Conservation (phyloP, 1,140 invertebrate genomes). For the Bombus sylvicola region DNA sequence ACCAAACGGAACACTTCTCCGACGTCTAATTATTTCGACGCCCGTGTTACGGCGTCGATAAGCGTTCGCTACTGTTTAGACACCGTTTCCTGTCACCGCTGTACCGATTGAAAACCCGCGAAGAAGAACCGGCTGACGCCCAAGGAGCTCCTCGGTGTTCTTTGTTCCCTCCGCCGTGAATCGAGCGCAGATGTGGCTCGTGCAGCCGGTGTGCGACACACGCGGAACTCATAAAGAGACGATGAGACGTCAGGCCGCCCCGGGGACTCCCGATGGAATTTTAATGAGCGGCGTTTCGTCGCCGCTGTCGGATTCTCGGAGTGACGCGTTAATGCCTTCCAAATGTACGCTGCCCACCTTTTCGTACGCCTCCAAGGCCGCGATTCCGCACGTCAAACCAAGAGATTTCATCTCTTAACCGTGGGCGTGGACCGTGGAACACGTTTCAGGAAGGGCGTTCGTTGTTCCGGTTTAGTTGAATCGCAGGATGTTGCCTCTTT, state of each 20-base stretch:
- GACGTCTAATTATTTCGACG: conserved; percentile 51
- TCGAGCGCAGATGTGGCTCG: conserved; percentile 48
- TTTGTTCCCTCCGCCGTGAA: conserved; percentile 24
- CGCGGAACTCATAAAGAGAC: conserved; percentile 68
- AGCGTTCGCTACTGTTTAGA: conserved; percentile 48
- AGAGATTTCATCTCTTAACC: not conserved
- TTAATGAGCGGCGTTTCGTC: conserved; percentile 73
- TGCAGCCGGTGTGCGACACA: conserved; percentile 51
- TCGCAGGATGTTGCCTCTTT: not conserved
- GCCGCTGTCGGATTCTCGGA: conserved; percentile 63
- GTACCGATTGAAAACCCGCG: conserved; percentile 5
- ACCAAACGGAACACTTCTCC: not conserved
- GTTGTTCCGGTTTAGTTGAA: not conserved
- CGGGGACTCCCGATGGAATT: conserved; percentile 70
- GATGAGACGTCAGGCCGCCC: conserved; percentile 37
- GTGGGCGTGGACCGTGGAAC: not conserved
- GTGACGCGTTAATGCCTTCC: conserved; percentile 71
- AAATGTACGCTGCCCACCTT: conserved; percentile 63
- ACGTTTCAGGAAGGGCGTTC: not conserved
- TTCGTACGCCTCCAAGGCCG: conserved; percentile 20
- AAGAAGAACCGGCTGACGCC: not conserved
- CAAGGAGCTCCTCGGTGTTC: not conserved
- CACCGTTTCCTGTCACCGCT: conserved; percentile 26
- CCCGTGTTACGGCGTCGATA: conserved; percentile 25
- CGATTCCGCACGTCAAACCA: not conserved